Conservation (phyloP, 2,113 vertebrate species). For the Bubo bubo region DNA sequence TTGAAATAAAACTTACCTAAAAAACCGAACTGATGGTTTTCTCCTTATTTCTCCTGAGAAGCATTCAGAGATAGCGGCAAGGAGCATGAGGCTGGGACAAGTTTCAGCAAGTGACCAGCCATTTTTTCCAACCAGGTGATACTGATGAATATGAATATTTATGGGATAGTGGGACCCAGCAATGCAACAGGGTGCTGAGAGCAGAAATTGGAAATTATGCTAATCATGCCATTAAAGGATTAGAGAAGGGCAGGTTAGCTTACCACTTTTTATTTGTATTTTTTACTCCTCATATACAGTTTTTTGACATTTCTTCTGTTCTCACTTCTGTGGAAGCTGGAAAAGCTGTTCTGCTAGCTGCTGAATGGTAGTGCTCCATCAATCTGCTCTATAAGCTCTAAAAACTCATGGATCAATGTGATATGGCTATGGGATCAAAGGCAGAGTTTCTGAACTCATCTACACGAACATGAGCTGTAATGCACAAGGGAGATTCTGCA, state of each 20-base stretch:
- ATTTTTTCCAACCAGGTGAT: background rate
- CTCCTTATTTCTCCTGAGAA: background rate
- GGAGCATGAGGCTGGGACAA: background rate
- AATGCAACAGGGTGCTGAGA: background rate
- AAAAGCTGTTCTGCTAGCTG: background rate
- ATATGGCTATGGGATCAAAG: conserved; percentile 10
- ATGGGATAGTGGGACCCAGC: background rate
- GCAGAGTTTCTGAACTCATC: conserved; percentile 33
- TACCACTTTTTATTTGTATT: background rate
- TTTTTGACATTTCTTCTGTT: background rate
- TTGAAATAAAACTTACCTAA: background rate
- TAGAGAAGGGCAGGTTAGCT: background rate
- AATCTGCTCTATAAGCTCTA: conserved; percentile 35
- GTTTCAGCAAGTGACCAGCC: background rate
- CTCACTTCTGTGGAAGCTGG: background rate
- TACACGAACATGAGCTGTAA: conserved; percentile 32
- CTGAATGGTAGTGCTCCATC: background rate
- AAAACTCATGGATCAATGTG: conserved; percentile 45
- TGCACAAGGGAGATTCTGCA: conserved; percentile 24
- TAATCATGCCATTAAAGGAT: background rate
- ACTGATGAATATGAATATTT: background rate
- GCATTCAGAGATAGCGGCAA: background rate
- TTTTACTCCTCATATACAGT: background rate
- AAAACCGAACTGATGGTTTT: background rate
- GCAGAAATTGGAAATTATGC: background rate